Evolutionary conservation across 30 jellyfish, hydroid and myxozoan species (phyloP), one percentile per base, ranked within the genome.

Genomic region (Turritopsis rubra): DNA sequence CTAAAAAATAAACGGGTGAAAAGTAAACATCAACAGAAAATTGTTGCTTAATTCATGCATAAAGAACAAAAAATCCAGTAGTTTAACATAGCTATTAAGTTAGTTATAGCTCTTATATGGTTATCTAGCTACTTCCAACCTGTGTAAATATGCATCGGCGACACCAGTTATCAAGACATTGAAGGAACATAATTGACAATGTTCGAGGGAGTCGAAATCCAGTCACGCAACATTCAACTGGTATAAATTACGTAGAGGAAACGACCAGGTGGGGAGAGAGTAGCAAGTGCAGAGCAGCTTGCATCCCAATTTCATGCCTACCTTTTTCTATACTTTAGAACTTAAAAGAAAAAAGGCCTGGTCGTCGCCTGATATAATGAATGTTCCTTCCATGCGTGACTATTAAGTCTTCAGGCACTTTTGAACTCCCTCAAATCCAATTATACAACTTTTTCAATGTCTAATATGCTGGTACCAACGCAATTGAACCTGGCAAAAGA

Each of bases 391-490:
- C 60, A 41, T 41, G 60, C 60, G 60, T 41, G 60, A 41, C 60
- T 41, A 41, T 41, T 41, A 3, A 41, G n/a, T 41, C 60, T 41
- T 41, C 60, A 41, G 13, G 13, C 60, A 13, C 60, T 41, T n/a
- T 41, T 41, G 81, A 16, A 72, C 52, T 60, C 85, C 77, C 77
- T 68, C 77, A 68, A 68, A 68, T 68, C 85, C 30, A 68, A 68
- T 68, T 68, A 68, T 68, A 77, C 85, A 77, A 77, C 52, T 26
- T 77, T 53, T 29, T 53, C 85, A 77, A 77, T 77, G 85, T 77
- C 85, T 77, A 77, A 66, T 52, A 29, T 28, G 30, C 72, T 77
- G 85, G 85, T 60, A 28, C 85, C 85, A 77, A 52, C 85, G 71
- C 71, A 60, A 77, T 16, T 25, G 85, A 53, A 77, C 85, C 85